Percentiles rank a stretch among this genome's conserved stretches.
phyloP scores from a whole-genome alignment of 2,113 vertebrate genomes.

The Centropus bengalensis region DNA sequence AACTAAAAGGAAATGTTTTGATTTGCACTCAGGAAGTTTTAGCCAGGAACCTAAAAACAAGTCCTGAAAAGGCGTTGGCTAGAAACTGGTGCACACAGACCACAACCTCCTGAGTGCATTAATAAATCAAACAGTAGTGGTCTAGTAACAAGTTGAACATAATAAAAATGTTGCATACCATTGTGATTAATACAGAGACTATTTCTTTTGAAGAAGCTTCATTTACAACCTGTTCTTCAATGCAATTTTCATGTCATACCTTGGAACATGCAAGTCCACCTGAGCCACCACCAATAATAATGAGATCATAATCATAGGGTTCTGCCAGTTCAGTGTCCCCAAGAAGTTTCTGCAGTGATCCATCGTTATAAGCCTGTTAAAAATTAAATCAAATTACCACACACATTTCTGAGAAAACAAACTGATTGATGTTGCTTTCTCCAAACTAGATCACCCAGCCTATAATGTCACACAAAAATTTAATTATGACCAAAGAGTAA shows the following conservation, averaged over 20 bases:
- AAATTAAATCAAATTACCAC: not conserved
- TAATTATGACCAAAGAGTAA: not conserved
- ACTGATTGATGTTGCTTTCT: not conserved
- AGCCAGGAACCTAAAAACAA: not conserved
- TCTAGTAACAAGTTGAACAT: not conserved
- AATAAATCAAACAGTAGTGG: not conserved
- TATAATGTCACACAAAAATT: not conserved
- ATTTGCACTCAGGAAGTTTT: not conserved
- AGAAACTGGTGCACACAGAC: not conserved
- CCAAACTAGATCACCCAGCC: not conserved
- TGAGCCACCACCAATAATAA: conserved; percentile 94
- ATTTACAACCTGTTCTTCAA: not conserved
- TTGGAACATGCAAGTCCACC: conserved; percentile 96
- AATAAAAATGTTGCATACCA: not conserved
- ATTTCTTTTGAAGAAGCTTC: not conserved
- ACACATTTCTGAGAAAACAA: not conserved
- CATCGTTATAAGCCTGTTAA: conserved; percentile 86
- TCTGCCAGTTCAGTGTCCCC: conserved; percentile 50
- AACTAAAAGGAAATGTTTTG: not conserved
- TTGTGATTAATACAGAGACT: not conserved
- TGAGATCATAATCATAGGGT: conserved; percentile 90
- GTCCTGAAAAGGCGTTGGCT: not conserved
- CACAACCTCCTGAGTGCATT: not conserved
- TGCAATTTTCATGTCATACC: conserved; percentile 71
- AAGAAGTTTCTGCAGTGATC: conserved; percentile 87